Conservation (phyloP, 2,888 invertebrate species). For the Griposia aprilina region DNA sequence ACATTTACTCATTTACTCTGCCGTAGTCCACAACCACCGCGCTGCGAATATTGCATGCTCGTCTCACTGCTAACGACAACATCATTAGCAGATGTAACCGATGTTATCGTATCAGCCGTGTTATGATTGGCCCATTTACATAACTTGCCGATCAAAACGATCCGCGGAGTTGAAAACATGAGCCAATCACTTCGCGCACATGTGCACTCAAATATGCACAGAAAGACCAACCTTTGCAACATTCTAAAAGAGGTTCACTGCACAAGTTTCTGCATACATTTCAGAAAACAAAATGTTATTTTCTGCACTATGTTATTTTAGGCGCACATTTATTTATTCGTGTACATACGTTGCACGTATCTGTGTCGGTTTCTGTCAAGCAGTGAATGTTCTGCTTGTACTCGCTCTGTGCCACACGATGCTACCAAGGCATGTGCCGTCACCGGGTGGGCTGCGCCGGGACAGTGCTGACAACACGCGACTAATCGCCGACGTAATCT, state of each 20-base stretch:
- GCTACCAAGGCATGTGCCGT: neutral
- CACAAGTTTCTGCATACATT: neutral
- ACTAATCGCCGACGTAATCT: constrained; percentile 29
- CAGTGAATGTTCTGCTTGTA: neutral
- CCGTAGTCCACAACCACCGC: neutral
- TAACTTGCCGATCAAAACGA: constrained; percentile 18
- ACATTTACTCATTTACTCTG: neutral
- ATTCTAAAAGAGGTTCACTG: neutral
- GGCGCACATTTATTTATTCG: neutral
- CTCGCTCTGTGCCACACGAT: neutral
- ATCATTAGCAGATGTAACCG: constrained; percentile 15
- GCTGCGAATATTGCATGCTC: neutral
- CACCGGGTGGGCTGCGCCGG: too few species aligned
- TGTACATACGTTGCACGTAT: too few species aligned
- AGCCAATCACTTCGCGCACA: constrained; percentile 1
- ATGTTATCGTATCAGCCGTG: constrained; percentile 2
- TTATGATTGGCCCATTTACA: constrained; percentile 21
- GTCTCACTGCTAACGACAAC: neutral
- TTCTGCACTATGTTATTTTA: neutral
- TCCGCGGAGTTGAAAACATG: neutral
- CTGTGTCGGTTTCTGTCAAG: neutral
- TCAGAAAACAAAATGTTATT: neutral
- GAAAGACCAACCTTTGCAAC: neutral
- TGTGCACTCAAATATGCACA: neutral
- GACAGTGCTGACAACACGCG: constrained; percentile 8